phyloP scores from a whole-genome alignment of 2,888 invertebrate species.

The Dynastes tityus region DNA sequence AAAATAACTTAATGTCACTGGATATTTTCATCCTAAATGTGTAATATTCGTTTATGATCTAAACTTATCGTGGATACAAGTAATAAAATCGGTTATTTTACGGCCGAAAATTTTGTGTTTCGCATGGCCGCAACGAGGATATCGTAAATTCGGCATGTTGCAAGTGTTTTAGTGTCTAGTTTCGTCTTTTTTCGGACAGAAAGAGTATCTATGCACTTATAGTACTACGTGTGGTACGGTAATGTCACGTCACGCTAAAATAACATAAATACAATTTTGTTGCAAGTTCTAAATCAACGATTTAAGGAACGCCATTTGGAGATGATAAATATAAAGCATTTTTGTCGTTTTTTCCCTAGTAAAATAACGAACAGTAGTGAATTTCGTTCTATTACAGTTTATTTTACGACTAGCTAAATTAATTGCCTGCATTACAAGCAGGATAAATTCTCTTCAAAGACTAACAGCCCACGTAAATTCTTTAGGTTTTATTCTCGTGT shows the following conservation, averaged over 20 bases:
- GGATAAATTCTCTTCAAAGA: no score
- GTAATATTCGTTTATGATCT: slow-evolving; percentile 14
- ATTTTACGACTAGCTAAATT: no score
- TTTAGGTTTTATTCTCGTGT: no score
- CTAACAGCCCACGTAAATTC: no score
- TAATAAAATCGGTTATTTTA: slow-evolving; percentile 35
- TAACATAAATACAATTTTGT: background rate
- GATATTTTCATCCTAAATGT: slow-evolving; percentile 20
- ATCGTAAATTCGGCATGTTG: slow-evolving; percentile 21
- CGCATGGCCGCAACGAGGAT: slow-evolving; percentile 15
- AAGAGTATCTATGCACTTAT: background rate
- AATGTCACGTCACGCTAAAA: background rate
- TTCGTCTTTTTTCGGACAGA: background rate
- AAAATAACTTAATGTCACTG: slow-evolving; percentile 5
- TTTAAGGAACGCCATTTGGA: no score
- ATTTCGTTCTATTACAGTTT: no score
- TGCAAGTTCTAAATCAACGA: no score
- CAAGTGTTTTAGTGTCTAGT: slow-evolving; percentile 6
- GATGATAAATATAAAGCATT: no score
- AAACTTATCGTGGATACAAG: slow-evolving; percentile 35
- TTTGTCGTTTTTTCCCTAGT: no score
- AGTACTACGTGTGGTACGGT: background rate
- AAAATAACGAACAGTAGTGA: no score
- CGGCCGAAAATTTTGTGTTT: slow-evolving; percentile 20
- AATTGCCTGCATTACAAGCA: no score